Evolutionary conservation across 2,888 invertebrate species (phyloP), one percentile per base, ranked within the genome.

Genomic region (Proisotoma minuta): DNA sequence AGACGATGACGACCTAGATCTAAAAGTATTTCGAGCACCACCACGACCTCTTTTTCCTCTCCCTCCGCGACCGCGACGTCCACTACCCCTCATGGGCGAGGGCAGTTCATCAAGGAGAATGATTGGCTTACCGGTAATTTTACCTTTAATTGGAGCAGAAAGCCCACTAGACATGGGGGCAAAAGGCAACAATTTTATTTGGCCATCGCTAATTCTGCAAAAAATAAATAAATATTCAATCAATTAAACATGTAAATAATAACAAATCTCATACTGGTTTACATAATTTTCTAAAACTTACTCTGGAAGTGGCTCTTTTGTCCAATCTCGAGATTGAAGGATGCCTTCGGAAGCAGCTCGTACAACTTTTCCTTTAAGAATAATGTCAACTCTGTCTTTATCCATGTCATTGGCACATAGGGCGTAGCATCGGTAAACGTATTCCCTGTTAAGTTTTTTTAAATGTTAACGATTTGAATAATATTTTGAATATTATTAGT

Each of bases 311-410:
- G 95, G 91, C 78, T 98, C 97, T 68, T 84, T 86, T 74, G 88
- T 88, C 99, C 99, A 99, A 80, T 98, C 91, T 76, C 92, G 89
- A 1, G 87, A 86, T 85, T 88, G 88, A 49, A 94, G 83, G 71
- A 89, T 88, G 67, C 91, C 91, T 75, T 88, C 88, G 76, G 88
- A 88, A 51, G 93, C 91, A 18, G 95, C 90, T 61, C 89, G 86
- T 57, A 92, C 93, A 67, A 98, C 88, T 80, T 95, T 91, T 40
- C 93, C 93, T 79, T 95, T 95, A 61, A 99, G 82, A 75, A 92
- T 91, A 70, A 91, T 90, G 78, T 96, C 93, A 63, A 97, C 91
- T 79, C 91, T 88, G 81, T 96, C 94, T 77, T 92, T 90, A 77
- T 97, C 95, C 73, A 91, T 85, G 65, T 85, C 85, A 15, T 91